A percentile compares a stretch with the other conserved stretches of the same genome.
phyloP scores from a whole-genome alignment of 2,797 vertebrate species.

The Intellagama lesueurii region DNA sequence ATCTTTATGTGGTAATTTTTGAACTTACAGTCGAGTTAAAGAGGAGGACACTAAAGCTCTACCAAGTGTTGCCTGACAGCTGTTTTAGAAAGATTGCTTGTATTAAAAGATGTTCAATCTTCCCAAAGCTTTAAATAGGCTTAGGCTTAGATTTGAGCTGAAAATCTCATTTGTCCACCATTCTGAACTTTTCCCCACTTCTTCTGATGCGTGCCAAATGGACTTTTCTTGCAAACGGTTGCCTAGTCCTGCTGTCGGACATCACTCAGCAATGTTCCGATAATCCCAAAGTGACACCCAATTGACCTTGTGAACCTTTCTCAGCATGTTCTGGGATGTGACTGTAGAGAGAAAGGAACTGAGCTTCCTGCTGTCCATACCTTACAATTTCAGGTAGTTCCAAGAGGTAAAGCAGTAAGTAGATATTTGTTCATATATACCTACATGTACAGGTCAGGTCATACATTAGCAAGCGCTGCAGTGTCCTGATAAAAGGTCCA shows the following conservation, averaged over 20 bases:
- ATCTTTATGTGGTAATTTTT: conserved; percentile 4
- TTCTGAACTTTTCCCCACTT: conserved; percentile 19
- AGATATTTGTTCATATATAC: too few relatives aligned
- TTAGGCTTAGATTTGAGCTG: conserved; percentile 46
- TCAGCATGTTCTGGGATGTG: background rate
- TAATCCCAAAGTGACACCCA: background rate
- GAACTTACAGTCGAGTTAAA: conserved; percentile 4
- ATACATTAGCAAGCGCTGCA: background rate
- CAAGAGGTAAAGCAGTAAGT: background rate
- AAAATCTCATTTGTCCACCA: conserved; percentile 50
- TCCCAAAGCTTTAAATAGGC: conserved; percentile 53
- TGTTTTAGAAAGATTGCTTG: conserved; percentile 44
- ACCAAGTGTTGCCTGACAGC: conserved; percentile 28
- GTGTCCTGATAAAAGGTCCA: background rate
- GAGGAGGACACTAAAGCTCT: conserved; percentile 21
- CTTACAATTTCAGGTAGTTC: background rate
- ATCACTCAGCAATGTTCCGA: background rate
- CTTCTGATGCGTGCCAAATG: conserved; percentile 6
- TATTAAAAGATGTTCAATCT: conserved; percentile 53
- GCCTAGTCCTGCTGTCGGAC: background rate
- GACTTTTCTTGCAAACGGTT: conserved; percentile 15
- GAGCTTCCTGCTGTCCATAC: background rate
- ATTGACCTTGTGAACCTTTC: background rate
- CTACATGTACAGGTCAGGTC: too few relatives aligned
- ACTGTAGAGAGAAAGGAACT: background rate